phyloP scores from a whole-genome alignment of 2,113 vertebrate species.

The Eublepharis macularius region DNA sequence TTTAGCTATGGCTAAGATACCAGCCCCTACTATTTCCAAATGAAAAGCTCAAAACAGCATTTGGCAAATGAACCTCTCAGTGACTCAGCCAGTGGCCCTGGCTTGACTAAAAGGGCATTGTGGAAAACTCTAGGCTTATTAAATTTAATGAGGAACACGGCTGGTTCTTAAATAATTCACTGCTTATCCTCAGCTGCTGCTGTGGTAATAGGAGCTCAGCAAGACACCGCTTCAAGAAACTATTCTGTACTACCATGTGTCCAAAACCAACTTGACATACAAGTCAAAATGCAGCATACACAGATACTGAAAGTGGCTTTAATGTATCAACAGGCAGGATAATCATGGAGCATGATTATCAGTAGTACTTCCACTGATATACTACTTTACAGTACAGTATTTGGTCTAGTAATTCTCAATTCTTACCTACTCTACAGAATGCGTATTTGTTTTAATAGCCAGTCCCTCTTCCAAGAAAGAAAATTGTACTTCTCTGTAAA shows the following conservation, averaged over 20 bases:
- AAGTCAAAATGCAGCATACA: slow-evolving; percentile 30
- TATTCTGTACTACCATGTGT: slow-evolving; percentile 32
- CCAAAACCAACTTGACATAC: slow-evolving; percentile 55
- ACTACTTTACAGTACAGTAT: slow-evolving; percentile 14
- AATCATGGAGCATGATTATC: background rate
- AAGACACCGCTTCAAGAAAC: slow-evolving; percentile 29
- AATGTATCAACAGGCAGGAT: background rate
- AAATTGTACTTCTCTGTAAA: background rate
- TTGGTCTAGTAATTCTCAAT: background rate
- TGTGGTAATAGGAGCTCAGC: slow-evolving; percentile 65
- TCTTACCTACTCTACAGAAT: background rate
- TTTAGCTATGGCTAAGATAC: slow-evolving; percentile 30
- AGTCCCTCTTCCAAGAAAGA: background rate
- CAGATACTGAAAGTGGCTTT: slow-evolving; percentile 39
- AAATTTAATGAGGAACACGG: slow-evolving; percentile 70
- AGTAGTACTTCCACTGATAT: background rate
- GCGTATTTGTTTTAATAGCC: background rate
- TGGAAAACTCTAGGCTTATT: slow-evolving; percentile 66
- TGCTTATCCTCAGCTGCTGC: slow-evolving; percentile 50
- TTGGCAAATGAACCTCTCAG: slow-evolving; percentile 47
- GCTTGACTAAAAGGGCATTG: slow-evolving; percentile 23
- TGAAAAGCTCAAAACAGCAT: slow-evolving; percentile 22
- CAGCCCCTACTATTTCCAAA: slow-evolving; percentile 7
- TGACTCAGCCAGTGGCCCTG: slow-evolving; percentile 42
- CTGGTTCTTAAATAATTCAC: slow-evolving; percentile 71